Conservation (phyloP, 2,113 vertebrate genomes). For the Zootoca vivipara region DNA sequence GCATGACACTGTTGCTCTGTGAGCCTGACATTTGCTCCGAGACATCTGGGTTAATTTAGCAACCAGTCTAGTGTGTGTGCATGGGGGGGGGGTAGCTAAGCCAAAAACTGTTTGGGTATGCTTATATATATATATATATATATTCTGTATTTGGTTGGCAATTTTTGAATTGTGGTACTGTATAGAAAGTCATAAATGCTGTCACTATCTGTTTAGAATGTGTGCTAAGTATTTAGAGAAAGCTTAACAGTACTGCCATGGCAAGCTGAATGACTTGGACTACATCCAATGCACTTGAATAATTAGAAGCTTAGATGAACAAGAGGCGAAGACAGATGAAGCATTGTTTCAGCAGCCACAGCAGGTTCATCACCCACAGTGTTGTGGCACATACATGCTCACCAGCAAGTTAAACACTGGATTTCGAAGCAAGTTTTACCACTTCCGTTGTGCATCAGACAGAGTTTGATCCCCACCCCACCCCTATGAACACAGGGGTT, state of each 20-base stretch:
- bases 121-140: background rate
- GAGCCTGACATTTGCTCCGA: conserved; percentile 9
- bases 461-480: background rate
- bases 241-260: background rate
- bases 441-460: background rate
- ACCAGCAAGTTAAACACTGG: background rate
- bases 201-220: background rate
- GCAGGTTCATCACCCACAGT: background rate
- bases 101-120: background rate
- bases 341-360: background rate
- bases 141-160: background rate
- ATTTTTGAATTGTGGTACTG: background rate
- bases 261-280: conserved; percentile 7
- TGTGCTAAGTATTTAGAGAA: background rate
- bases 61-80: background rate
- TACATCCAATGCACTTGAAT: background rate
- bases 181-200: background rate
- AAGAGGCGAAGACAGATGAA: conserved; percentile 2
- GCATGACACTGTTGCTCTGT: background rate
- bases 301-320: conserved; percentile 24
- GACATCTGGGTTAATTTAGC: conserved; percentile 11
- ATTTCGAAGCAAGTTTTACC: background rate
- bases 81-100: background rate
- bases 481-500: no score
- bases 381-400: background rate